phyloP scores from a whole-genome alignment of 2,888 invertebrate species.

The Allygus modestus region DNA sequence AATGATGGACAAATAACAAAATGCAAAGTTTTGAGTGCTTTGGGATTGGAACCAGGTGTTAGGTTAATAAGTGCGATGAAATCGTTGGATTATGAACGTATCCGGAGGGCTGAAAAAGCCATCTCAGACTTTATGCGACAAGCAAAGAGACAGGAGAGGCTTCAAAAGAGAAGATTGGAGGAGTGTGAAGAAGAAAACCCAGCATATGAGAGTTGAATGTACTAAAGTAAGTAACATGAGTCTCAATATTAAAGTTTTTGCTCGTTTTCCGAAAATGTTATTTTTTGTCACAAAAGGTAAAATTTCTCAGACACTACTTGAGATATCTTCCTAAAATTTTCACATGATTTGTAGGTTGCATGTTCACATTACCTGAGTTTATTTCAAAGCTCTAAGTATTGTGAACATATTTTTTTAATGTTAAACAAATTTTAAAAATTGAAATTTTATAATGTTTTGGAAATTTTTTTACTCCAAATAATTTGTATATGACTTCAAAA shows the following conservation, averaged over 20 bases:
- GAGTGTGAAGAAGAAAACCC: slow-evolving; percentile 47
- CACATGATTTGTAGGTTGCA: slow-evolving; percentile 10
- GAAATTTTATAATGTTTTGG: no score
- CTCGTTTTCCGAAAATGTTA: slow-evolving; percentile 45
- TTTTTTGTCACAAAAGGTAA: slow-evolving; percentile 41
- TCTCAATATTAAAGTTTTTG: slow-evolving; percentile 3
- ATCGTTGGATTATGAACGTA: slow-evolving; percentile 27
- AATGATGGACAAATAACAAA: slow-evolving; percentile 55
- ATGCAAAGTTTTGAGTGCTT: slow-evolving; percentile 37
- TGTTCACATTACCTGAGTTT: slow-evolving; percentile 48
- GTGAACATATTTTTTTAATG: background rate
- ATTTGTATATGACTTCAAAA: no score
- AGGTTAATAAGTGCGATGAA: slow-evolving; percentile 40
- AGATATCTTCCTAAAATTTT: slow-evolving; percentile 18
- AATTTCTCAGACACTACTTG: slow-evolving; percentile 40
- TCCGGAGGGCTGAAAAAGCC: slow-evolving; percentile 41
- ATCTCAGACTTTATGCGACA: slow-evolving; percentile 19
- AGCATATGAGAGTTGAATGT: slow-evolving; percentile 47
- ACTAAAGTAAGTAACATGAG: slow-evolving; percentile 11
- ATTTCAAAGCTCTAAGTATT: background rate
- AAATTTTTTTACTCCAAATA: no score
- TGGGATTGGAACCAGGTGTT: slow-evolving; percentile 24
- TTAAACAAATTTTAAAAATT: no score
- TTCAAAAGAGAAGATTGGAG: slow-evolving; percentile 31
- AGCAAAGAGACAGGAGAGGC: slow-evolving; percentile 44